phyloP scores from a whole-genome alignment of 2,888 invertebrate genomes.

The Conomelus anceps region DNA sequence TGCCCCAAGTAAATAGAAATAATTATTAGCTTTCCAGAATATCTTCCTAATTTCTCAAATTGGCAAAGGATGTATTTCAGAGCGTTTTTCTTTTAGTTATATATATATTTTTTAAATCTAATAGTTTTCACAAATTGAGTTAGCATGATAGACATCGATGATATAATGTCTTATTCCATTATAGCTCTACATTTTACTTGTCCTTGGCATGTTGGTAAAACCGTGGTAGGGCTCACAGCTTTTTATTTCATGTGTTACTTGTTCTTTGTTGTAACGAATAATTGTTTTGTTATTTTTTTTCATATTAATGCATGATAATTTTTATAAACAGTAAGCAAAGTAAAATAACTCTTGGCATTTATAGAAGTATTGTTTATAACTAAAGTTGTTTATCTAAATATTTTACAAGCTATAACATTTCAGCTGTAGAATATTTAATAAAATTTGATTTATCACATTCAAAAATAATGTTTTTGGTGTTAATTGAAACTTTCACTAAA shows the following conservation, averaged over 20 bases:
- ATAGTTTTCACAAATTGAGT: neutral
- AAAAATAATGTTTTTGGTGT: too few species aligned
- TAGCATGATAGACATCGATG: too few species aligned
- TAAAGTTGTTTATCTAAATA: too few species aligned
- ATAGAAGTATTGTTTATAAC: neutral
- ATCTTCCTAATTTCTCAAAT: too few species aligned
- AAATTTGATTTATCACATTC: too few species aligned
- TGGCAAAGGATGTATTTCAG: too few species aligned
- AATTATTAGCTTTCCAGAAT: too few species aligned
- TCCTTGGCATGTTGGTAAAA: conserved; percentile 24
- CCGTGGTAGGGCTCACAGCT: conserved; percentile 24
- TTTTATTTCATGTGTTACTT: conserved; percentile 18
- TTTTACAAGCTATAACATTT: too few species aligned
- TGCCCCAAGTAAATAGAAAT: too few species aligned
- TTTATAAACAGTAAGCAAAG: neutral
- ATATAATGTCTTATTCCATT: neutral
- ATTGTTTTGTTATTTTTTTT: conserved; percentile 6
- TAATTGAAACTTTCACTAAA: too few species aligned
- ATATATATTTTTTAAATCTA: neutral
- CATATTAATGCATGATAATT: neutral
- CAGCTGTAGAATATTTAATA: too few species aligned
- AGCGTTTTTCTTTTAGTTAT: neutral
- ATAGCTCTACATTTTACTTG: neutral
- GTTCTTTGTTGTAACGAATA: conserved; percentile 3
- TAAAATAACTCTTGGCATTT: neutral